Evolutionary conservation across 2,113 vertebrate species (phyloP), one percentile per base, ranked within the genome.

Genomic region (Vanacampus margaritifer): DNA sequence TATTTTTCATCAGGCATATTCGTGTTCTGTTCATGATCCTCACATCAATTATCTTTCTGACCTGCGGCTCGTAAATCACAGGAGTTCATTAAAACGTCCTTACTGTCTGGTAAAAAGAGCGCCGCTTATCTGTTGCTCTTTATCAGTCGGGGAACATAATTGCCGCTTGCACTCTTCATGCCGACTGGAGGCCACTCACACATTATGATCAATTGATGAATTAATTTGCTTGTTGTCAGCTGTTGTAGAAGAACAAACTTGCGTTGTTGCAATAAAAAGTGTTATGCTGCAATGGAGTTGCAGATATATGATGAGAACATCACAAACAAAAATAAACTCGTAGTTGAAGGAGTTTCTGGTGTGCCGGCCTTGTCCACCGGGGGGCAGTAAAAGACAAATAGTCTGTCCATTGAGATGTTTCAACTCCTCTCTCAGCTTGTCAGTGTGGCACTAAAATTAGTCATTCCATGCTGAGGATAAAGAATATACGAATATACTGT

Each of bases 21-120:
- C 39, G 58, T 23, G 11, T 13, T 23, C 5, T 6, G 35, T 39
- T 60, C 19, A 12, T n/a, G 3, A 10, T 14, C 3, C 0, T 35
- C 57, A 59, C 11, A 37, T 13, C 28, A 37, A 41, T 6, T 14
- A 61, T 41, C 36, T 41, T 61, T 21, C 11, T 59, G 17, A 19
- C 13, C 17, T 11, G 39, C 51, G 53, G 23, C 12, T 35, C 45
- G 48, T 79, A 78, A 78, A 83, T 80, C 65, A 53, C 16, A 46
- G 32, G 54, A 66, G 54, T 80, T 80, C 63, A 72, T 85, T 75
- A 76, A 69, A 79, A 43, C 26, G 28, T 39, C 43, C 23, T 57
- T 56, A 36, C 26, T 50, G 21, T 28, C 73, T 67, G 10, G 4
- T 50, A 57, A 46, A 64, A 26, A 56, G n/a, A 58, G 16, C 2